phyloP scores from a whole-genome alignment of 2,797 vertebrate genomes.

The Perdix hodgsoniae region DNA sequence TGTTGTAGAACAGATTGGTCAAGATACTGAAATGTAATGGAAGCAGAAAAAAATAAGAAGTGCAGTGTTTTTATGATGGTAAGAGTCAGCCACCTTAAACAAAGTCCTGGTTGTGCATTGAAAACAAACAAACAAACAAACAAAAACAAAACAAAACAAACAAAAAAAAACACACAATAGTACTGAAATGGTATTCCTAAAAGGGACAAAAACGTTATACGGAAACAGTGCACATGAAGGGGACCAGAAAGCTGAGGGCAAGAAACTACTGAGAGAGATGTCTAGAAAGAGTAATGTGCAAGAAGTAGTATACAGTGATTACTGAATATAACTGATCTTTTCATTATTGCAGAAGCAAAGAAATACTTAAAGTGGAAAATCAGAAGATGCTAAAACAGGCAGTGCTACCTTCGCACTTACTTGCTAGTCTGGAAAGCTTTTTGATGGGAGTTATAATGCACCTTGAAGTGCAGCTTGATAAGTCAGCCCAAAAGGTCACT shows the following conservation, averaged over 20 bases:
- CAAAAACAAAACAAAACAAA: too few species aligned
- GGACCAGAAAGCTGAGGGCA: not conserved
- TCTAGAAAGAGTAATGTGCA: not conserved
- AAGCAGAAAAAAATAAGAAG: not conserved
- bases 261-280: not conserved
- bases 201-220: not conserved
- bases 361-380: not conserved
- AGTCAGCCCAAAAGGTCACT: not conserved
- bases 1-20: not conserved
- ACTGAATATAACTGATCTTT: not conserved
- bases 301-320: not conserved
- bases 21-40: not conserved
- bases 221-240: not conserved
- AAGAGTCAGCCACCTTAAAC: not conserved
- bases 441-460: not conserved
- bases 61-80: not conserved
- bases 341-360: not conserved
- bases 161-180: not conserved
- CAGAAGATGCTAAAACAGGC: not conserved
- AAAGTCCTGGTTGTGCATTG: not conserved
- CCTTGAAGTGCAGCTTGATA: constrained; percentile 4
- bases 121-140: not conserved
- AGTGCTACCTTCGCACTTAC: not conserved
- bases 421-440: not conserved
- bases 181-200: not conserved